Percentiles rank a stretch among this genome's conserved stretches.
These are phyloP conservation scores for Sebastes schlegelii DNA, from an alignment of 2,113 vertebrate genomes.

Conservation along the genomic window DNA sequence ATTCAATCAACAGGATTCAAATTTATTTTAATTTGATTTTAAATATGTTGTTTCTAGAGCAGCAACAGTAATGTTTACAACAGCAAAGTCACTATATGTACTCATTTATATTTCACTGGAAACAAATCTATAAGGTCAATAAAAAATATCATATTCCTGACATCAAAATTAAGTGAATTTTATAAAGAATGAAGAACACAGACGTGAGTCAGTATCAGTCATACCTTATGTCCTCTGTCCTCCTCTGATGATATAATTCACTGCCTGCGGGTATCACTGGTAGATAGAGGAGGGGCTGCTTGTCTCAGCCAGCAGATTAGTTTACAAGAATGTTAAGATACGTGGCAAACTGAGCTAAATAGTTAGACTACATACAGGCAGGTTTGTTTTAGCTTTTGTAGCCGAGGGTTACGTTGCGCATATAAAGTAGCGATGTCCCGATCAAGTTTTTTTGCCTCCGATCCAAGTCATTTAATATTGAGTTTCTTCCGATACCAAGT, in stretches of 20 bases:
- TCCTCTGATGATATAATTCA: not conserved
- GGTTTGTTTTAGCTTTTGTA: no score
- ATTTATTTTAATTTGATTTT: not conserved
- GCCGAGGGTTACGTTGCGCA: no score
- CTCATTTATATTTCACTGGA: not conserved
- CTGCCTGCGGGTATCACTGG: not conserved
- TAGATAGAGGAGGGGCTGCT: not conserved
- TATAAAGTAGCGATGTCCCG: not conserved
- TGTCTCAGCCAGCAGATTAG: not conserved
- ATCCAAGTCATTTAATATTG: no score
- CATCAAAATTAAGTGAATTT: not conserved
- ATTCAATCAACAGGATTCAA: not conserved
- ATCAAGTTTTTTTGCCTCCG: not conserved
- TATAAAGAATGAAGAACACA: not conserved
- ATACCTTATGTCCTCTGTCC: not conserved
- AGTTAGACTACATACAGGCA: no score
- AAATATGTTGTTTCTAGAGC: not conserved
- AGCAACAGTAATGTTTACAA: not conserved
- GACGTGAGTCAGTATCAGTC: not conserved
- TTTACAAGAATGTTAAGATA: not conserved
- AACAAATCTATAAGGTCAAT: not conserved
- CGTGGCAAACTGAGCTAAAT: no score
- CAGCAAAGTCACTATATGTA: not conserved
- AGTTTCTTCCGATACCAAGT: no score
- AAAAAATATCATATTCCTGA: not conserved